Base-by-base conservation (phyloP, 2,888 invertebrate species). In the Drosophila silvestris region DNA sequence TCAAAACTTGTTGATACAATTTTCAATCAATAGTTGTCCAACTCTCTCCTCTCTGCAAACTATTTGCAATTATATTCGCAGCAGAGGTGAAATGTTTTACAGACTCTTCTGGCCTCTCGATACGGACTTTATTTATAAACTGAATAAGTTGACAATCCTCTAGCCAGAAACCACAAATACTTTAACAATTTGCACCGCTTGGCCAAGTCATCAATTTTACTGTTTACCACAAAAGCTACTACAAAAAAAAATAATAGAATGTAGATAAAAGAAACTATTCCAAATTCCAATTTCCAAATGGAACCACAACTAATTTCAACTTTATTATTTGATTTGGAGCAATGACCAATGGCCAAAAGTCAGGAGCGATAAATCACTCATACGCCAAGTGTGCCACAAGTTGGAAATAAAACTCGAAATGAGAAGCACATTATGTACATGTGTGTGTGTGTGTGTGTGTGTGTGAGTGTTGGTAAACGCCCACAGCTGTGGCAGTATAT, bases 301-400 rank as follows among this genome's bases (percentile, higher is more conserved):
- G 54, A 58, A 73, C 85, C 86, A 70, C 85, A 85, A 82, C 85
- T 87, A 87, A 87, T 85, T 87, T 81, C 75, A 85, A 87, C 87
- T 85, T 86, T 83, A 85, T 83, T 85, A 85, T 87, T 85, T 76
- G 77, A 83, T 70, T 79, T 73, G 63, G 33, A 80, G 52, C 72
- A 56, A 63, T 82, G 81, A 69, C 70, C 84, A 68, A 50, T 67
- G 79, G 67, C 58, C 79, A 74, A 70, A 74, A 87, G 81, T 83
- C 81, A 60, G 58, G 30, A 60, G 77, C 79, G 60, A 87, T 86
- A 86, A 86, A 86, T 86, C 87, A 85, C 83, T 87, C 85, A 85
- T 79, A 83, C 83, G 87, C 69, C 78, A 83, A 70, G 82, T 81
- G 74, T 50, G 81, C 72, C 80, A 54, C 52, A 35, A 57, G 64